Conservation (phyloP, 2,888 invertebrate species). For the Drosophila tripunctata region DNA sequence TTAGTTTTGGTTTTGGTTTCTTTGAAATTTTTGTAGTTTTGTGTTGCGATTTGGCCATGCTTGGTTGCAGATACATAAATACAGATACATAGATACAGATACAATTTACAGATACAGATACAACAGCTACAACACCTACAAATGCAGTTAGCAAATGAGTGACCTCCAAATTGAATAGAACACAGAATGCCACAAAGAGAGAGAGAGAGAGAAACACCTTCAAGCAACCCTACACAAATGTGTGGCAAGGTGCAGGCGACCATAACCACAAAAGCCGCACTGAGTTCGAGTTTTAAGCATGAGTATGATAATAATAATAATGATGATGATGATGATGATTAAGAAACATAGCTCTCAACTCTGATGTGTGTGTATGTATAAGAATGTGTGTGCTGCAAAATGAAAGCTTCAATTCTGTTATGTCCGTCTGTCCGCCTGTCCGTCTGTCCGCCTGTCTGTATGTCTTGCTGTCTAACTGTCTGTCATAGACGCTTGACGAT, state of each 20-base stretch:
- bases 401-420: conserved; percentile 43
- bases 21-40: conserved; percentile 19
- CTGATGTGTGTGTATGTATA: conserved; percentile 25
- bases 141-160: conserved; percentile 60
- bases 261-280: conserved; percentile 66
- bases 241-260: conserved; percentile 73
- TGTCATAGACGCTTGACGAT: conserved; percentile 54
- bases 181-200: conserved; percentile 36
- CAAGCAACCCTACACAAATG: conserved; percentile 36
- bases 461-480: conserved; percentile 20
- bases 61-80: conserved; percentile 58
- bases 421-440: conserved; percentile 15
- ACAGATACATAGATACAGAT: conserved; percentile 40
- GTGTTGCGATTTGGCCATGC: conserved; percentile 51
- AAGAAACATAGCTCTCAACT: conserved; percentile 46
- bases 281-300: too few species aligned
- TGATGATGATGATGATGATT: conserved; percentile 39
- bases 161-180: conserved; percentile 69
- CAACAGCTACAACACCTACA: conserved; percentile 27
- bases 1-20: conserved; percentile 46
- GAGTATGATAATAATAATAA: too few species aligned
- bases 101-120: conserved; percentile 30
- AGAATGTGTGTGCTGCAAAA: conserved; percentile 33
- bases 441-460: neutral
- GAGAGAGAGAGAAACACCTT: conserved; percentile 16